These are phyloP conservation scores for Nesogale talazaci DNA, from an alignment of 2,113 vertebrate species.

Conservation along the genomic window DNA sequence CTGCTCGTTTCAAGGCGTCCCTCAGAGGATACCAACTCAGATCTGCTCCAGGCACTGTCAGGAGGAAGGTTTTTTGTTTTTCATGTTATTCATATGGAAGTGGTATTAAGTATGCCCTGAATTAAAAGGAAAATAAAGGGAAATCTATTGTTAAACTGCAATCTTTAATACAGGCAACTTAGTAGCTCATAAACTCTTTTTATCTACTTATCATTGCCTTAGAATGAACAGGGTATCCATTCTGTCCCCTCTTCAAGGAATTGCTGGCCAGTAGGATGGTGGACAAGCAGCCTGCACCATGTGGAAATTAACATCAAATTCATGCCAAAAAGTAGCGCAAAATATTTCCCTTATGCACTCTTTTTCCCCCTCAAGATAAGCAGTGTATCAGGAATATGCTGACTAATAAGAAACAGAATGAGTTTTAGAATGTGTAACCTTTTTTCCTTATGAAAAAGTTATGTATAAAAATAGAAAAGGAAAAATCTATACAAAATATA, in stretches of 20 bases:
- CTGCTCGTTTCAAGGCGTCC: not conserved
- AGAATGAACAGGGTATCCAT: not conserved
- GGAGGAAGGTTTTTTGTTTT: not conserved
- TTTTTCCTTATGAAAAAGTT: conserved; percentile 62
- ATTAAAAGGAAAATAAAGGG: not conserved
- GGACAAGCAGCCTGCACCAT: too few relatives aligned
- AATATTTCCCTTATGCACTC: not conserved
- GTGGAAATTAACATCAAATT: conserved; percentile 30
- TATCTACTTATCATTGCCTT: not conserved
- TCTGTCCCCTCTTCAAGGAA: not conserved
- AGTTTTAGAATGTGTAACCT: conserved; percentile 45
- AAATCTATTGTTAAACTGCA: not conserved
- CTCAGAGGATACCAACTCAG: not conserved
- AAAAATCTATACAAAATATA: conserved; percentile 61
- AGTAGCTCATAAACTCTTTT: not conserved
- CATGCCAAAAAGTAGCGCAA: conserved; percentile 16
- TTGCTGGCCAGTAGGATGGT: not conserved
- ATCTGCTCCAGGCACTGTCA: not conserved
- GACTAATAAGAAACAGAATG: conserved; percentile 60
- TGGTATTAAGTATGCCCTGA: not conserved
- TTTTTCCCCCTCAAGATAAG: conserved; percentile 57
- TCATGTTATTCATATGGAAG: conserved; percentile 27
- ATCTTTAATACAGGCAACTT: not conserved
- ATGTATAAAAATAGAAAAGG: conserved; percentile 28
- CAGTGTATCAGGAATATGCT: conserved; percentile 54